Conservation (phyloP, 2,888 invertebrate genomes). For the Synergus gifuensis region DNA sequence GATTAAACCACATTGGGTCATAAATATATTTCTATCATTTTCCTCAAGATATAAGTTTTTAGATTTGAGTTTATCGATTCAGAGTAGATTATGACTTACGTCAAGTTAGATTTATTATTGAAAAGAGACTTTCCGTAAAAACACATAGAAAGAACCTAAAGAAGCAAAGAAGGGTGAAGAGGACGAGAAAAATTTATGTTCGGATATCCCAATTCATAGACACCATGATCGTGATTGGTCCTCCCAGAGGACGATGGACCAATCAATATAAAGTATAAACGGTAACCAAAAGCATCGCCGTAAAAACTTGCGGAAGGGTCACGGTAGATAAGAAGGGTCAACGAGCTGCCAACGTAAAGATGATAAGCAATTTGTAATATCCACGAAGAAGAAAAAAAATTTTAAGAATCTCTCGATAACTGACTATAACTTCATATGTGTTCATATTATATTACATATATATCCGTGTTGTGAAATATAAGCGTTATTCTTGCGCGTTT, state of each 20-base stretch:
- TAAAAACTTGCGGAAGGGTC: slow-evolving; percentile 66
- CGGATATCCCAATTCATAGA: slow-evolving; percentile 51
- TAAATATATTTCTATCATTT: neutral
- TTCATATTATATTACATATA: neutral
- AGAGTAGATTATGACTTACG: slow-evolving; percentile 10
- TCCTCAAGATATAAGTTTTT: neutral
- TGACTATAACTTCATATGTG: slow-evolving; percentile 40
- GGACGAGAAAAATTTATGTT: slow-evolving; percentile 56
- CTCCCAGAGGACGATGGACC: slow-evolving; percentile 34
- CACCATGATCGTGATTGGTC: slow-evolving; percentile 41
- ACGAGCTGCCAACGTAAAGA: slow-evolving; percentile 66
- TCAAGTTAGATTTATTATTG: slow-evolving; percentile 59
- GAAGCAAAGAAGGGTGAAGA: slow-evolving; percentile 42
- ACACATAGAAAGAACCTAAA: slow-evolving; percentile 51
- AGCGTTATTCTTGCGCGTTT: slow-evolving; percentile 62
- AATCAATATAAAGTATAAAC: slow-evolving; percentile 46
- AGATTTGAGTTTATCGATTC: slow-evolving; percentile 4
- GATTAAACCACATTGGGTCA: neutral
- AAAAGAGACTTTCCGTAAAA: slow-evolving; percentile 55
- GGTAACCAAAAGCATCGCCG: slow-evolving; percentile 49
- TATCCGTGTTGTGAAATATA: slow-evolving; percentile 47
- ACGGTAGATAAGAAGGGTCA: slow-evolving; percentile 68
- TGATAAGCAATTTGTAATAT: slow-evolving; percentile 77
- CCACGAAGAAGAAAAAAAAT: slow-evolving; percentile 57
- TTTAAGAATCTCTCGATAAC: slow-evolving; percentile 55